Evolutionary conservation across 2,797 vertebrate genomes (phyloP).

Genomic region (Amniataba percoides): DNA sequence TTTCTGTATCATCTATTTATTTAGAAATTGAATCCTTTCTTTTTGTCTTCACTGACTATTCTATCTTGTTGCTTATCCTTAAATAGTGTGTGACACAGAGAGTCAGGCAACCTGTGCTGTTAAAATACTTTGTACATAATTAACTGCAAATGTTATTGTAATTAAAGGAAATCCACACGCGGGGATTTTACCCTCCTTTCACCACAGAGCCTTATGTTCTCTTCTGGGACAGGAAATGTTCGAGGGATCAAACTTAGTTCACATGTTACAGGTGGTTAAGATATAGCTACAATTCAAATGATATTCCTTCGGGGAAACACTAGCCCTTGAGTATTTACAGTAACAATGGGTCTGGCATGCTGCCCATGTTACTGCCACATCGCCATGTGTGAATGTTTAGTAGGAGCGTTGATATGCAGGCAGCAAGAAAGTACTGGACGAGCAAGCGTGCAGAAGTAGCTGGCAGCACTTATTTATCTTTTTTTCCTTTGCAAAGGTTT

Average conservation of each 20-base stretch:
- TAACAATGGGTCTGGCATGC: conserved; percentile 76
- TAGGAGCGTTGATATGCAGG: conserved; percentile 30
- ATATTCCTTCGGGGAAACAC: conserved; percentile 62
- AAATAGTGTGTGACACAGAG: conserved; percentile 33
- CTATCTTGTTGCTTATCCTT: conserved; percentile 13
- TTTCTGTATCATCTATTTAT: background rate
- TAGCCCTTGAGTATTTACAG: conserved; percentile 72
- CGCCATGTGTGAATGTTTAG: conserved; percentile 52
- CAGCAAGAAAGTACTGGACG: conserved; percentile 45
- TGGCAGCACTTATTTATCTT: conserved; percentile 11
- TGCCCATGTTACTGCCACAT: conserved; percentile 70
- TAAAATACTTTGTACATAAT: conserved; percentile 68
- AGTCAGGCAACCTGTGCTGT: conserved; percentile 48
- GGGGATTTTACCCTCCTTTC: conserved; percentile 67
- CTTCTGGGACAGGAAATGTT: conserved; percentile 74
- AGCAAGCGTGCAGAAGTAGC: conserved; percentile 14
- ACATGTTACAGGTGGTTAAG: conserved; percentile 79
- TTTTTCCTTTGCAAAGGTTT: conserved; percentile 31
- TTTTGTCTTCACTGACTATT: background rate
- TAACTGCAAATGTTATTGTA: conserved; percentile 68
- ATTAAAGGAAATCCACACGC: conserved; percentile 71
- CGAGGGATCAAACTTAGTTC: conserved; percentile 78
- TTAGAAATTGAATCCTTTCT: background rate
- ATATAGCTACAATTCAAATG: conserved; percentile 72
- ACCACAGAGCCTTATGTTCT: conserved; percentile 60